Evolutionary conservation across 2,888 invertebrate species (phyloP), one percentile per base, ranked within the genome.

Genomic region (Ormia ochracea): DNA sequence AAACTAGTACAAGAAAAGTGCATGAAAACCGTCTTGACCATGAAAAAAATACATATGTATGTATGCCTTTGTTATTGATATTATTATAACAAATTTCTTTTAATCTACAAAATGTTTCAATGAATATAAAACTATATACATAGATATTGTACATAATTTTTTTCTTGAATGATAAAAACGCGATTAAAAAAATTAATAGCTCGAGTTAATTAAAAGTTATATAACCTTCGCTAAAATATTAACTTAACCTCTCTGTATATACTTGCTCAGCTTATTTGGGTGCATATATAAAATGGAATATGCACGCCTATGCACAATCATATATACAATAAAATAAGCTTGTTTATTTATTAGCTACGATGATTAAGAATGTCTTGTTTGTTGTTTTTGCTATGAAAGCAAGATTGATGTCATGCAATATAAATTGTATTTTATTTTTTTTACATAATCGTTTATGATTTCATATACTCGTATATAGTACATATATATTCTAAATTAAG

Each of bases 351-450:
- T 61, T 61, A 21, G 3, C 19, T 19, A 10, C 28, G 10, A 41
- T 14, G 28, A 54, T n/a, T n/a, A n/a, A n/a, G n/a, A n/a, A n/a
- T n/a, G n/a, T n/a, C n/a, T n/a, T n/a, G n/a, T n/a, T n/a, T 54
- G 41, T 2, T 52, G 36, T 54, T 5, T 56, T 56, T 43, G 7
- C 23, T 19, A 7, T 41, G 19, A n/a, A 17, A 54, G 31, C 26
- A 6, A 43, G 41, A 31, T 56, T 68, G 54, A 43, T 23, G 54
- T 54, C 68, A 68, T 68, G 31, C 31, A 31, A 52, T 14, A 23
- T 6, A 38, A 14, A 54, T 43, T 12, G 19, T 41, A 41, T 54
- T 17, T 26, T 12, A 38, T 50, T 38, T n/a, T n/a, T n/a, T n/a
- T 3, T 31, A 23, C 23, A 59, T 17, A 58, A 45, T 61, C n/a